These are phyloP conservation scores for Pleuronectes platessa DNA, from an alignment of 2,113 vertebrate genomes.

Conservation along the genomic window DNA sequence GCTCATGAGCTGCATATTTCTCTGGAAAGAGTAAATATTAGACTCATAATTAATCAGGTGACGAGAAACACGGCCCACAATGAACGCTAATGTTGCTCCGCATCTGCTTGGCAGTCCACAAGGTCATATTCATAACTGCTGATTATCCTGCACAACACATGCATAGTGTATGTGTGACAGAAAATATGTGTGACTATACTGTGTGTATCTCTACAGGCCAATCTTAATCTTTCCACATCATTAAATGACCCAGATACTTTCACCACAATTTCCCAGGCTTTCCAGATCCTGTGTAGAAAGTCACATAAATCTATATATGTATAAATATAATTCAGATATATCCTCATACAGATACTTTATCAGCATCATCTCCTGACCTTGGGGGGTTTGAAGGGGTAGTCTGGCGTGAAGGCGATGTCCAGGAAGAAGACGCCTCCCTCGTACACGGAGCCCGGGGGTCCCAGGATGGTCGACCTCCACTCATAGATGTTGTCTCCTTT, in stretches of 20 bases:
- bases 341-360: too few relatives aligned
- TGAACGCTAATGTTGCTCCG: not conserved
- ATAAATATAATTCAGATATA: too few relatives aligned
- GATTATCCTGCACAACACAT: not conserved
- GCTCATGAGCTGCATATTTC: not conserved
- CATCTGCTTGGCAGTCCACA: not conserved
- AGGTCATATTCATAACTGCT: not conserved
- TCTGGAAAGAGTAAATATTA: not conserved
- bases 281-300: too few relatives aligned
- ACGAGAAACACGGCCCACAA: not conserved
- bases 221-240: too few relatives aligned
- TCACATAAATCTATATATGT: too few relatives aligned
- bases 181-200: not conserved
- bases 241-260: not conserved
- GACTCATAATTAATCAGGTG: not conserved
- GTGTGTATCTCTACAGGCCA: too few relatives aligned
- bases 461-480: constrained; percentile 99
- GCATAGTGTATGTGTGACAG: too few relatives aligned
- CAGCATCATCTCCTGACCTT: constrained; percentile 85
- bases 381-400: constrained; percentile 99
- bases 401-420: constrained; percentile 98
- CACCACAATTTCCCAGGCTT: too few relatives aligned
- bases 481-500: constrained; percentile 99
- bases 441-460: constrained; percentile 96
- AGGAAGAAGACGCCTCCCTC: constrained; percentile 99